Evolutionary conservation across 2,888 invertebrate genomes (phyloP), one percentile per base, ranked within the genome.

Genomic region (Parnassius orleans): DNA sequence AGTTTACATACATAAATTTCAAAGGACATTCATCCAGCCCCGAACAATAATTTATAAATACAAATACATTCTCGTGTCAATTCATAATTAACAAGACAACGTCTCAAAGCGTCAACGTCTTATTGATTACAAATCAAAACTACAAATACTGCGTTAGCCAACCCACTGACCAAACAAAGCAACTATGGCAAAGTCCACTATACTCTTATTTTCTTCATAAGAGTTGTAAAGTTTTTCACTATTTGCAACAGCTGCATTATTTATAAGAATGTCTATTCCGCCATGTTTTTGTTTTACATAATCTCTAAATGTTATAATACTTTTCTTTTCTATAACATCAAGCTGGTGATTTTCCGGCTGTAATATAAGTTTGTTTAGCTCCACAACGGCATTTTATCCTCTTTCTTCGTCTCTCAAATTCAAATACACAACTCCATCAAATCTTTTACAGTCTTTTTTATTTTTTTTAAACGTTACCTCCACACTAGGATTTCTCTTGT

Each of bases 241-340:
- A 91, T 65, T 93, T 87, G 78, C 93, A 1, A 87, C 93, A 0
- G 93, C 95, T 10, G 96, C 96, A 19, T 19, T 19, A 19, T 96
- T 96, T 9, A 96, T 90, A 1, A 96, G 84, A 12, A 96, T 83
- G 79, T 96, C 95, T n/a, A 96, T 79, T 0, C 95, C 95, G 14
- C 93, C 94, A 73, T 95, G 89, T 5, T 87, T 5, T 84, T 19
- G 73, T 66, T 92, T 82, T 3, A 96, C 78, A 68, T 93, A 88
- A 61, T 94, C 90, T 10, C 86, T 80, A 67, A 96, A 93, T 12
- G 67, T 81, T 2, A 81, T 72, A 12, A 95, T 89, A 69, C 95
- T 95, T 2, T 76, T 73, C 63, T 83, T 76, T 69, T 94, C 90
- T 24, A 89, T 88, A 53, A 95, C 91, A 74, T 96, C 95, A n/a